A percentile compares a stretch with the other conserved stretches of the same genome.
phyloP scores from a whole-genome alignment of 2,113 vertebrate genomes.

The Mionectes macconnelli region DNA sequence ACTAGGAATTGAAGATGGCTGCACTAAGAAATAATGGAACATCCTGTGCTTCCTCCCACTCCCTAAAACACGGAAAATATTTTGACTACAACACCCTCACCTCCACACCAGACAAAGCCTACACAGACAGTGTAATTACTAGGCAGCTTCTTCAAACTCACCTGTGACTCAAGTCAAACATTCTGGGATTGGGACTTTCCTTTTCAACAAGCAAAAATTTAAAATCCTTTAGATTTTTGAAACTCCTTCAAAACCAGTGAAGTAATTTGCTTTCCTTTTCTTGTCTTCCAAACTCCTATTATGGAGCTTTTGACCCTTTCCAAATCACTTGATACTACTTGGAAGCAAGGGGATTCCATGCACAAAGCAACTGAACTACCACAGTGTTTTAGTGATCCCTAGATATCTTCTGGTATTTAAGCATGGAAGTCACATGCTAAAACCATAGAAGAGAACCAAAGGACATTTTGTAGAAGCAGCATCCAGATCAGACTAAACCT shows the following conservation, averaged over 20 bases:
- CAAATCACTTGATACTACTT: background rate
- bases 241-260: background rate
- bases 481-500: background rate
- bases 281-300: background rate
- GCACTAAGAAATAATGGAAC: background rate
- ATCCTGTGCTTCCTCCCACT: background rate
- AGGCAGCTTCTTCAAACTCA: background rate
- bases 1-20: background rate
- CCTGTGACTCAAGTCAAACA: background rate
- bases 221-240: background rate
- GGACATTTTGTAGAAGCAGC: background rate
- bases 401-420: background rate
- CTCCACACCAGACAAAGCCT: background rate
- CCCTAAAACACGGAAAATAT: background rate
- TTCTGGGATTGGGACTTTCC: background rate
- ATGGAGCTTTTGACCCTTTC: background rate
- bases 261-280: background rate
- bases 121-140: background rate
- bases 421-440: background rate
- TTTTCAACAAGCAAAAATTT: background rate
- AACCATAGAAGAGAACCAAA: background rate
- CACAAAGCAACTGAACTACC: background rate
- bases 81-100: background rate
- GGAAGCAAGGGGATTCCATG: background rate
- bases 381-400: background rate